phyloP scores from a whole-genome alignment of 1,140 invertebrate species.

The Globodera ellingtonae region DNA sequence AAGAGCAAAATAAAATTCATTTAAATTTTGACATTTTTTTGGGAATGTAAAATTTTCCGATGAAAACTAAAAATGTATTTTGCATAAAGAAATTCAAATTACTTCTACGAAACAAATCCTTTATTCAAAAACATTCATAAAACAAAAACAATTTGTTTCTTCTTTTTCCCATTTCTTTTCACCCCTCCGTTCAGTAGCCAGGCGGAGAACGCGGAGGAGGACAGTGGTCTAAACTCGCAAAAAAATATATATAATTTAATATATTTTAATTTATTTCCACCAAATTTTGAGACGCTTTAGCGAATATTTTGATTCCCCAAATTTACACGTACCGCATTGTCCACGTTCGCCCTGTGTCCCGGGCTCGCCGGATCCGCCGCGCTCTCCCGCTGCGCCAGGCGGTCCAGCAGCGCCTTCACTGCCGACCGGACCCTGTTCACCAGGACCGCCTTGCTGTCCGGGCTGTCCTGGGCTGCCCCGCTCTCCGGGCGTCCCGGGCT shows the following conservation, averaged over 20 bases:
- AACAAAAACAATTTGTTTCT: neutral
- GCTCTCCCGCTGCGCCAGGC: neutral
- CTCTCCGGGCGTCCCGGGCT: conserved; percentile 2
- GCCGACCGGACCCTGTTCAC: neutral
- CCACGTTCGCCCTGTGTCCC: neutral
- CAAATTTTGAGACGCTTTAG: too few relatives aligned
- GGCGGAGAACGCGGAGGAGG: conserved; percentile 12
- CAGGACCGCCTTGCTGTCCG: neutral
- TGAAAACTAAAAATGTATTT: too few relatives aligned
- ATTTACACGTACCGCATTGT: neutral
- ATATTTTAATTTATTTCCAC: too few relatives aligned
- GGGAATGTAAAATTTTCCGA: too few relatives aligned
- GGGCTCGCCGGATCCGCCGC: neutral
- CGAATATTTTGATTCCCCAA: neutral
- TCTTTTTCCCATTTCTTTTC: neutral
- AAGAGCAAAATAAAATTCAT: too few relatives aligned
- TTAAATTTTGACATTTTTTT: too few relatives aligned
- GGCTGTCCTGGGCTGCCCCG: conserved; percentile 4
- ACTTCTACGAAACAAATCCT: too few relatives aligned
- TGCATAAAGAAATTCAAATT: too few relatives aligned
- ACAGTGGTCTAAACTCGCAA: conserved; percentile 15
- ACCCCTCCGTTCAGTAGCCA: conserved; percentile 6
- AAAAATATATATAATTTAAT: too few relatives aligned
- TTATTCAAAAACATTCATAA: too few relatives aligned
- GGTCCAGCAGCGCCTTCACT: neutral